phyloP scores from a whole-genome alignment of 2,888 invertebrate genomes.

The Catotricha subobsoleta region DNA sequence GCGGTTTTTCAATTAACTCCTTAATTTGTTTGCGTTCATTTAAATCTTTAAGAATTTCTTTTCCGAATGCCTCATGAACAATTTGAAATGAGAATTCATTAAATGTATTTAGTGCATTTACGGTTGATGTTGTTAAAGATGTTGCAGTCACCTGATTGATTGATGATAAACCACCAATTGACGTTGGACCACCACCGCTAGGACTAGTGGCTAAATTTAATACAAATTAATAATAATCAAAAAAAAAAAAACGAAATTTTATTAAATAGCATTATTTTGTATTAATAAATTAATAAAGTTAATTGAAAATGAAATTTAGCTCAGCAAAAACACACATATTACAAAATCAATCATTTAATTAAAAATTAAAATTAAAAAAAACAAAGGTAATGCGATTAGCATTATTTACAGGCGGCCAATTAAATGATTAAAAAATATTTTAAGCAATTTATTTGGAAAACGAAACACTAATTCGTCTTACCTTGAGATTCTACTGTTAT shows the following conservation, averaged over 20 bases:
- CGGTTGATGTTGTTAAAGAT: background rate
- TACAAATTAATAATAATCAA: background rate
- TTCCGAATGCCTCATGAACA: slow-evolving; percentile 21
- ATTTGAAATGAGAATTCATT: slow-evolving; percentile 10
- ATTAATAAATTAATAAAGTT: background rate
- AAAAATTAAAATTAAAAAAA: too few species aligned
- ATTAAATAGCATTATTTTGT: background rate
- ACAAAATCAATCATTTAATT: too few species aligned
- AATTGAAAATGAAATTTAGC: background rate
- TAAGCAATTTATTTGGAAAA: too few species aligned
- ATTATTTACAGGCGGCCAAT: too few species aligned
- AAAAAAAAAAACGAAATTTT: background rate
- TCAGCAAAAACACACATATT: too few species aligned
- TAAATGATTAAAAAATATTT: too few species aligned
- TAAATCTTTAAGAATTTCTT: slow-evolving; percentile 21
- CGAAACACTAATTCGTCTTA: too few species aligned
- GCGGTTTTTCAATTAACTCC: slow-evolving; percentile 17
- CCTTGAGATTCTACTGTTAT: background rate
- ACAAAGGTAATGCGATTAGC: too few species aligned
- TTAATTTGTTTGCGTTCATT: slow-evolving; percentile 18
- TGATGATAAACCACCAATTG: too few species aligned
- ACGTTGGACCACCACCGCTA: too few species aligned
- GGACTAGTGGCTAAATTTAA: background rate
- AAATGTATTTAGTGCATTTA: background rate
- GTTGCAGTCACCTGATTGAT: too few species aligned